Conservation (phyloP, 2,113 vertebrate genomes). For the Fulica atra region DNA sequence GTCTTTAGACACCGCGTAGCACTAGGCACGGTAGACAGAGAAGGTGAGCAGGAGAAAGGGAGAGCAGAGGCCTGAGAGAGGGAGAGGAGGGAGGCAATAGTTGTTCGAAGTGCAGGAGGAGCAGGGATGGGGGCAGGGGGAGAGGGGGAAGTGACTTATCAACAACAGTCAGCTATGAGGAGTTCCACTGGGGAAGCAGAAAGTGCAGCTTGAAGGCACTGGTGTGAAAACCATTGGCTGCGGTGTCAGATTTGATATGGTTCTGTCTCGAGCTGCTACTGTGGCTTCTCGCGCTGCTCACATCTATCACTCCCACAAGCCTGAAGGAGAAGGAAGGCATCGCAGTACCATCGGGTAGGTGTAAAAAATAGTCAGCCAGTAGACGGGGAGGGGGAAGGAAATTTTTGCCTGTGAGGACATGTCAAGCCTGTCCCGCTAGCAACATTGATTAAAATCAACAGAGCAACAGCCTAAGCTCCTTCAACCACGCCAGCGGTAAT, state of each 20-base stretch:
- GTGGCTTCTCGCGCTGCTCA: background rate
- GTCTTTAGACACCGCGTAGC: background rate
- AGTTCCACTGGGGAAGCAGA: background rate
- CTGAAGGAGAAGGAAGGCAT: background rate
- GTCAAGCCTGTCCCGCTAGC: background rate
- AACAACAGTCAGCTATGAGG: background rate
- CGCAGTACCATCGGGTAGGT: background rate
- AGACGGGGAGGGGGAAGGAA: background rate
- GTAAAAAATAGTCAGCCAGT: background rate
- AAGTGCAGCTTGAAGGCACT: background rate
- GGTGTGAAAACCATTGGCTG: background rate
- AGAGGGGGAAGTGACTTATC: background rate
- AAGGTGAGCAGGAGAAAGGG: background rate
- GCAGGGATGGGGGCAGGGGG: fast-evolving
- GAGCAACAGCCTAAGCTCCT: background rate
- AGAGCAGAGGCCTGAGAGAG: background rate
- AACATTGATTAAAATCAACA: background rate
- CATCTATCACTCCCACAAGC: background rate
- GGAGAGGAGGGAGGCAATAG: fast-evolving
- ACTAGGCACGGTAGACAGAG: background rate
- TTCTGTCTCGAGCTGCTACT: background rate
- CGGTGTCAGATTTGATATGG: background rate
- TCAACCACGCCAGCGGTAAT: background rate
- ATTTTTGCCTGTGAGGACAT: background rate
- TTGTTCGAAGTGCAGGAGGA: background rate